phyloP scores from a whole-genome alignment of 2,113 vertebrate genomes.

The Sakesphorus luctuosus region DNA sequence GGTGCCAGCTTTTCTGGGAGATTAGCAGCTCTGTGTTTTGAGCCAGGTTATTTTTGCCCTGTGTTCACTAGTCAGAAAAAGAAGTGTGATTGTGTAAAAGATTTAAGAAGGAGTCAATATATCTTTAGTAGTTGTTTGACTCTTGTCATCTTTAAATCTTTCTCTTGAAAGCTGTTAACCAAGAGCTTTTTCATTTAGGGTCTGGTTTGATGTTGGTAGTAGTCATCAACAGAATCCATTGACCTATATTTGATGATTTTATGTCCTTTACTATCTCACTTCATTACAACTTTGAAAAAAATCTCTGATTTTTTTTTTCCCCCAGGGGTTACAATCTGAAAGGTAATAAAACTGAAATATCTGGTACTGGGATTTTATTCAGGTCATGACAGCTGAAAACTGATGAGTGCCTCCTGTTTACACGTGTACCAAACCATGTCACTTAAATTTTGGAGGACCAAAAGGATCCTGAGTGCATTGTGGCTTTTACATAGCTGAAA shows the following conservation, averaged over 20 bases:
- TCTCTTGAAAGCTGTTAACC: background rate
- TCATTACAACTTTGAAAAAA: background rate
- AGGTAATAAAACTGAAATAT: background rate
- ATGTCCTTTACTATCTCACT: background rate
- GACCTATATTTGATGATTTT: background rate
- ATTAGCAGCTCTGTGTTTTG: background rate
- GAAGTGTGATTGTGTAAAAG: background rate
- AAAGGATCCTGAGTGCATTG: background rate
- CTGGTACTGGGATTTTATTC: background rate
- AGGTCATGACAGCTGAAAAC: background rate
- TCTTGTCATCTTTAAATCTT: background rate
- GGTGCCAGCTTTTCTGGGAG: background rate
- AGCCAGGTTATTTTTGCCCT: background rate
- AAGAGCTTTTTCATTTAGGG: background rate
- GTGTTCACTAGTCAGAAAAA: background rate
- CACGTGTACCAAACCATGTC: background rate
- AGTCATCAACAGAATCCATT: background rate
- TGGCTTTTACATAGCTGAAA: background rate
- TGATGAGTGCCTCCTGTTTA: background rate
- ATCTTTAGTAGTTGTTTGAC: background rate
- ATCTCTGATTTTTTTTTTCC: background rate
- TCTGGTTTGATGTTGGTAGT: background rate
- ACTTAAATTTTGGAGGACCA: background rate
- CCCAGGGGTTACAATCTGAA: background rate
- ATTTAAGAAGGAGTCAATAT: background rate